Evolutionary conservation across 2,113 vertebrate genomes (phyloP).

Genomic region (Periophthalmodon schlosseri): DNA sequence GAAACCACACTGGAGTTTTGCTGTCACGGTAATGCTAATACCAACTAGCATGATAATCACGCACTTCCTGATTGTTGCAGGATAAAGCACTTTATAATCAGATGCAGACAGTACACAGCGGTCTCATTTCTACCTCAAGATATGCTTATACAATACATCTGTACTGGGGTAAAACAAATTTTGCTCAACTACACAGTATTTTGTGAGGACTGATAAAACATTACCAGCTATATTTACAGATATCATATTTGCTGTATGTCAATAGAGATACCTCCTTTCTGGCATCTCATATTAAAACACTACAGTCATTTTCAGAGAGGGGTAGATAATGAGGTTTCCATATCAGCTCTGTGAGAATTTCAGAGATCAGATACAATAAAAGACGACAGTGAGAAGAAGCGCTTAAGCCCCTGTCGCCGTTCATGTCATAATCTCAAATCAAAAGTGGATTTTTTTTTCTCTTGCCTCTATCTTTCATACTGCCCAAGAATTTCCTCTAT

Average conservation of each 20-base stretch:
- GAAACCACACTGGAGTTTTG: no score
- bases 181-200: no score
- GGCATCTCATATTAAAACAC: constrained; percentile 53
- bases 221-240: no score
- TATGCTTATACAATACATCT: no score
- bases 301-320: constrained; percentile 54
- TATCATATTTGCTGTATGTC: constrained; percentile 11
- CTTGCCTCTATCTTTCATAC: constrained; percentile 16
- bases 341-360: constrained; percentile 48
- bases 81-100: no score
- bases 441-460: constrained; percentile 53
- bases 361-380: constrained; percentile 55
- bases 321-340: constrained; percentile 53
- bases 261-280: constrained; percentile 47
- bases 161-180: no score
- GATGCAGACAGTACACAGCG: no score
- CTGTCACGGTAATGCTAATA: no score
- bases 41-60: no score
- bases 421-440: constrained; percentile 69
- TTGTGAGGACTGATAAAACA: no score
- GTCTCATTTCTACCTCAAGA: no score
- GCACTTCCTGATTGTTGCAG: no score
- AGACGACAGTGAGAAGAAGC: constrained; percentile 53
- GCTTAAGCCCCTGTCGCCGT: constrained; percentile 56
- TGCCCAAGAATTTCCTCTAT: constrained; percentile 59